Evolutionary conservation across 1,140 invertebrate species (phyloP), one percentile per base, ranked within the genome.

Genomic region (Paraescarpia echinospica): DNA sequence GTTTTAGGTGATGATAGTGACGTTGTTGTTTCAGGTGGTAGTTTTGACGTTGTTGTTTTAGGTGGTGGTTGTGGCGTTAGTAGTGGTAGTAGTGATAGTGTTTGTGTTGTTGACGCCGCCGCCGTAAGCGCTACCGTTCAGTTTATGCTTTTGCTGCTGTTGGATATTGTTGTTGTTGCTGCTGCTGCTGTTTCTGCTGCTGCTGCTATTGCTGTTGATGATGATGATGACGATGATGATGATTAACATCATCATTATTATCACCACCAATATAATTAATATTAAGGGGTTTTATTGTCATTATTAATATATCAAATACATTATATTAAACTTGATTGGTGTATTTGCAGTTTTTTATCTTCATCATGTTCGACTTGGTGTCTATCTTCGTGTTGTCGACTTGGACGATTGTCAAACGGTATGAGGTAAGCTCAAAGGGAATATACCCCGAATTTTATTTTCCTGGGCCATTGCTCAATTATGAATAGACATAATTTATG

Each of bases 341-440:
- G 4, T 77, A 18, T 77, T 77, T 77, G 9, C 59, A 77, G 59
- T 77, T 77, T 77, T 77, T 77, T 18, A 77, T 77, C 59, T 77
- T 77, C 59, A 77, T 77, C 59, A 77, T 77, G 59, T 77, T 77
- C 59, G 59, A 77, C 59, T 77, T 77, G 59, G 59, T 77, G 59
- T 14, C 59, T 18, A 77, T 77, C 59, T 77, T 77, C 59, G 59
- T 77, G 59, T 18, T 77, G 2, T 77, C 12, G 4, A 77, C 59
- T 12, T 77, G 59, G 59, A 77, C 59, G 27, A 6, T 77, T 18
- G 59, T 77, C 59, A 77, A 77, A 31, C 59, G 59, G 59, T 27
- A 77, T 4, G 59, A 77, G 59, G 59, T 77, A 12, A 31, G 59
- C 22, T 6, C 59, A 77, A 77, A 31, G 59, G 59, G 4, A n/a